phyloP scores from a whole-genome alignment of 2,113 vertebrate genomes.

The Penelope pileata region DNA sequence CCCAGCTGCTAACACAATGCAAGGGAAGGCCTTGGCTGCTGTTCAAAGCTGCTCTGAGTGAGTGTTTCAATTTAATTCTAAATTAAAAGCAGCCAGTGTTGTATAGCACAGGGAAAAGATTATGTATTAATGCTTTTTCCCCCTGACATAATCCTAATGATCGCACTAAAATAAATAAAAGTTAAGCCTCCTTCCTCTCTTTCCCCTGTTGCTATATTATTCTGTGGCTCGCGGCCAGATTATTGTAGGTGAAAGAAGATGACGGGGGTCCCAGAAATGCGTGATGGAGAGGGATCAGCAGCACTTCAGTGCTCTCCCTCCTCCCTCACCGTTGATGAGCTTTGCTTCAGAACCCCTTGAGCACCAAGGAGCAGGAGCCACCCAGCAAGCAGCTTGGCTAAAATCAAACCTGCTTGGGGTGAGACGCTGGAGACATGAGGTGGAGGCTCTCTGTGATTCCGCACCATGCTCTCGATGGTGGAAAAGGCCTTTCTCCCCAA shows the following conservation, averaged over 20 bases:
- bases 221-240: slow-evolving; percentile 63
- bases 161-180: slow-evolving; percentile 90
- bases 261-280: slow-evolving; percentile 44
- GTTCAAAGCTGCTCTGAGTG: slow-evolving; percentile 87
- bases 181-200: slow-evolving; percentile 72
- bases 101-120: slow-evolving; percentile 82
- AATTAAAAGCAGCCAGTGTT: slow-evolving; percentile 86
- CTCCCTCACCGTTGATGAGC: not conserved
- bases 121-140: slow-evolving; percentile 87
- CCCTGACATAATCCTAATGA: slow-evolving; percentile 88
- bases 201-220: slow-evolving; percentile 63
- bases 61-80: slow-evolving; percentile 85
- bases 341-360: not conserved
- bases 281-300: not conserved
- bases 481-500: not conserved
- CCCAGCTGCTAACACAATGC: slow-evolving; percentile 88
- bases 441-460: not conserved
- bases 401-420: not conserved
- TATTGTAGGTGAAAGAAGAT: slow-evolving; percentile 61
- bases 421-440: not conserved
- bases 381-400: not conserved
- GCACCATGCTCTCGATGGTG: not conserved
- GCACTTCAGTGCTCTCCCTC: not conserved
- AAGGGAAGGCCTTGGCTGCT: slow-evolving; percentile 83
- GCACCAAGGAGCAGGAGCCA: not conserved